Evolutionary conservation across 1,140 invertebrate species (phyloP).

Genomic region (Leptinotarsa undecemlineata): DNA sequence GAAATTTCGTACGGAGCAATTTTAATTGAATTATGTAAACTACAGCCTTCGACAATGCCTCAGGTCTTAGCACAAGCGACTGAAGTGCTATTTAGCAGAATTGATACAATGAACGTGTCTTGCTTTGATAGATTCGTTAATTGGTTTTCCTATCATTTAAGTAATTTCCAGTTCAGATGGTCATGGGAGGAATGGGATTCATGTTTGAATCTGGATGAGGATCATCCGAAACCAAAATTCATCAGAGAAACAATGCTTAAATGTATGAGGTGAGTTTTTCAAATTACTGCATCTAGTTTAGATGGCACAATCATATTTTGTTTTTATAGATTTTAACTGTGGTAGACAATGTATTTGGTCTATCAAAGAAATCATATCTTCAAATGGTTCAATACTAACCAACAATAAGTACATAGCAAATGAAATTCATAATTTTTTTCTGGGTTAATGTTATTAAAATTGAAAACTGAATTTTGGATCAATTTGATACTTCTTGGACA

Average conservation of each 20-base stretch:
- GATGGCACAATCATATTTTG: too few species aligned
- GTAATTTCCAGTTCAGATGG: constrained; percentile 99
- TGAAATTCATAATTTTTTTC: too few species aligned
- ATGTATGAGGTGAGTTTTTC: constrained; percentile 74
- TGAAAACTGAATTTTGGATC: too few species aligned
- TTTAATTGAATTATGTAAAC: constrained; percentile 95
- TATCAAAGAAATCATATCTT: too few species aligned
- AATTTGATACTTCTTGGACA: too few species aligned
- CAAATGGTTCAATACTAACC: too few species aligned
- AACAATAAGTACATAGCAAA: too few species aligned
- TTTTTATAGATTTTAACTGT: too few species aligned
- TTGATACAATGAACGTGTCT: constrained; percentile 95
- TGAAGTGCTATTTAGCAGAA: constrained; percentile 93
- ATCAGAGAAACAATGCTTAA: constrained; percentile 90
- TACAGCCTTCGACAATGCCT: constrained; percentile 95
- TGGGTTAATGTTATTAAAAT: too few species aligned
- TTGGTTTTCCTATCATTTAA: constrained; percentile 99
- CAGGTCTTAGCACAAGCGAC: constrained; percentile 97
- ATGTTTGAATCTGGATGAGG: constrained; percentile 80
- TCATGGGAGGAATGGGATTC: constrained; percentile 96
- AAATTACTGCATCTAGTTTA: too few species aligned
- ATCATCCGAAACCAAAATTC: constrained; percentile 95
- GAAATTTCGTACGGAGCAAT: constrained; percentile 96
- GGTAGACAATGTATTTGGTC: too few species aligned
- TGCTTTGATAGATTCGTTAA: constrained; percentile 96